Percentiles rank a stretch among this genome's conserved stretches.
phyloP scores from a whole-genome alignment of 1,140 invertebrate genomes.

The Euglossa dilemma region DNA sequence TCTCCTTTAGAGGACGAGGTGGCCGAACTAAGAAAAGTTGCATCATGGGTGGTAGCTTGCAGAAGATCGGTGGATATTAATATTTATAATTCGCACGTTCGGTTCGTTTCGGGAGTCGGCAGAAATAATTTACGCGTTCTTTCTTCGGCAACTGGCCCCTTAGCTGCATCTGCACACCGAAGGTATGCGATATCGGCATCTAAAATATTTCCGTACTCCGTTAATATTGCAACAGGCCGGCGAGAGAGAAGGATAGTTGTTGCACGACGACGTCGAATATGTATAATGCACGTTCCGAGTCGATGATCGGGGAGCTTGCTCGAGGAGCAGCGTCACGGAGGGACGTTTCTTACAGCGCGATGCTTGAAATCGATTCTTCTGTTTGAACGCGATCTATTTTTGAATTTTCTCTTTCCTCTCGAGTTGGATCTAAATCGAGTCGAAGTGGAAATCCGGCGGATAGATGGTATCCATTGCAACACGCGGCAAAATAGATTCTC shows the following conservation, averaged over 20 bases:
- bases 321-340: neutral
- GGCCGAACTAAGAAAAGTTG: no score
- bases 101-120: neutral
- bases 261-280: neutral
- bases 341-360: no score
- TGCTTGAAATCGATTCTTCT: no score
- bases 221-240: slow-evolving; percentile 1
- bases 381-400: no score
- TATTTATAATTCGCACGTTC: slow-evolving; percentile 34
- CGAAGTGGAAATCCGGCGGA: no score
- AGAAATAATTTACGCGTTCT: slow-evolving; percentile 15
- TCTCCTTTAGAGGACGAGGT: no score
- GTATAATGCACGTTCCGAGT: slow-evolving; percentile 4
- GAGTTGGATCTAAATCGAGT: no score
- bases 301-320: neutral
- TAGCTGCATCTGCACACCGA: neutral
- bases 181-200: neutral
- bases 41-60: no score
- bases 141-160: neutral
- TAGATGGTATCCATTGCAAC: no score
- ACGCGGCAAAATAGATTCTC: no score
- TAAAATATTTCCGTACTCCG: neutral
- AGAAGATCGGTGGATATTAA: neutral
- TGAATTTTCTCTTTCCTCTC: no score
- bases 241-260: neutral